Conservation (phyloP, 2,113 vertebrate genomes). For the Planiliza haematocheilus region DNA sequence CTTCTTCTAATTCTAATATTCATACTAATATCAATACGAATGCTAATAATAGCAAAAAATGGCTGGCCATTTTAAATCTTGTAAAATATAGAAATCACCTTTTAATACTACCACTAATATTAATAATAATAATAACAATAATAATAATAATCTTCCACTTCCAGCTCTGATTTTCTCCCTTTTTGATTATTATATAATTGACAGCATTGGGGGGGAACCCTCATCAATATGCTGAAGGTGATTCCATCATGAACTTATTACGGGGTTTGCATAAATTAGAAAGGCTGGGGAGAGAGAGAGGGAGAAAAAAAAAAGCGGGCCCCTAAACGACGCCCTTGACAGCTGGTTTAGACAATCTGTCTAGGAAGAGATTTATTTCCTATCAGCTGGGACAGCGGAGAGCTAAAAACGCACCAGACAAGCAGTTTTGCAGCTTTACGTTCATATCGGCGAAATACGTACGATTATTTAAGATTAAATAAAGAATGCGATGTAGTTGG, state of each 20-base stretch:
- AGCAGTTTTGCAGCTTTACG: not conserved
- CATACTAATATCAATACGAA: too few species aligned
- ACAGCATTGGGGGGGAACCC: not conserved
- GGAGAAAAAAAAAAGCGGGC: constrained; percentile 7
- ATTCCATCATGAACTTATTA: constrained; percentile 41
- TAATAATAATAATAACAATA: not conserved
- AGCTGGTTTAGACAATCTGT: constrained; percentile 62
- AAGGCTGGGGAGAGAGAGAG: constrained; percentile 8
- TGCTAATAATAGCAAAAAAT: too few species aligned
- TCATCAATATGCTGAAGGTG: constrained; percentile 35
- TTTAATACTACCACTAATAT: not conserved
- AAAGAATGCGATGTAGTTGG: too few species aligned
- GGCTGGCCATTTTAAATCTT: too few species aligned
- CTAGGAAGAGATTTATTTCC: constrained; percentile 51
- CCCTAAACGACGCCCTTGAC: constrained; percentile 55
- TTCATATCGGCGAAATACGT: too few species aligned
- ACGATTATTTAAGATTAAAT: too few species aligned
- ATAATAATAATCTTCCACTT: not conserved
- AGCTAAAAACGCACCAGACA: not conserved
- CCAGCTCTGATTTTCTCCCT: not conserved
- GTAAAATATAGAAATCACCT: not conserved
- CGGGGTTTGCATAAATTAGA: constrained; percentile 64
- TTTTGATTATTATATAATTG: not conserved
- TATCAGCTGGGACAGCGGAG: constrained; percentile 18
- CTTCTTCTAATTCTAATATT: too few species aligned